A percentile compares a stretch with the other conserved stretches of the same genome.
Conservation (phyloP, 2,797 vertebrate species). For the Dallia pectoralis region DNA sequence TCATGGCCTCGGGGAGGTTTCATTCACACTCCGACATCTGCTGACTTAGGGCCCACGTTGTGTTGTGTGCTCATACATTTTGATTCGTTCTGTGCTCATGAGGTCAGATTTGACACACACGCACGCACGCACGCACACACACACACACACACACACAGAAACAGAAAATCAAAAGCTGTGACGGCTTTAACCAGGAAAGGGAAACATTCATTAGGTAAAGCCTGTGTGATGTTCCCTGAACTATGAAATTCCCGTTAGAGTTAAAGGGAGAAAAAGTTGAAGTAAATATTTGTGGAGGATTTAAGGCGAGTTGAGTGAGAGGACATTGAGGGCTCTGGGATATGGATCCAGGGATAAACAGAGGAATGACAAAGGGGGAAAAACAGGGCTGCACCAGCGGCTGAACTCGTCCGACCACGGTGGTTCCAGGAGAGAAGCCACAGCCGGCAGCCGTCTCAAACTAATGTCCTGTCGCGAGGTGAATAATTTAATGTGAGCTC, state of each 20-base stretch:
- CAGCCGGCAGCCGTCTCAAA: conserved; percentile 71
- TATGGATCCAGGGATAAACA: conserved; percentile 59
- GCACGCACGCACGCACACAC: conserved; percentile 8
- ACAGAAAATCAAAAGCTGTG: conserved; percentile 20
- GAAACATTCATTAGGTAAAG: conserved; percentile 31
- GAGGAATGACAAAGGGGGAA: conserved; percentile 17
- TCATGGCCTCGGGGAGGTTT: conserved; percentile 50
- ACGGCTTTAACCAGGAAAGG: conserved; percentile 30
- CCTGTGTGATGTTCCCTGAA: conserved; percentile 56
- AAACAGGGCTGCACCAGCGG: conserved; percentile 31
- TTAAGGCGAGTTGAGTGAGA: conserved; percentile 54
- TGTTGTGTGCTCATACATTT: conserved; percentile 12
- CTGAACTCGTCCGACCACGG: conserved; percentile 72
- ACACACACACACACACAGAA: conserved; percentile 20
- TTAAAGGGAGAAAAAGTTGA: conserved; percentile 30
- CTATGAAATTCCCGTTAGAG: conserved; percentile 54
- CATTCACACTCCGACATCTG: conserved; percentile 40
- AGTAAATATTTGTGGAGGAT: conserved; percentile 57
- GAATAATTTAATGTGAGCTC: conserved; percentile 87
- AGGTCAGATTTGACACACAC: conserved; percentile 12
- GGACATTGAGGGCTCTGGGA: conserved; percentile 37
- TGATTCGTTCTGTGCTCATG: conserved; percentile 4
- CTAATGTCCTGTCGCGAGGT: conserved; percentile 74
- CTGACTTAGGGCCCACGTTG: conserved; percentile 34
- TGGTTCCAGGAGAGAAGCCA: conserved; percentile 66